Percentiles rank a stretch among this genome's conserved stretches.
Evolutionary conservation across 1,140 invertebrate species (phyloP).

Genomic region (Zaprionus capensis): DNA sequence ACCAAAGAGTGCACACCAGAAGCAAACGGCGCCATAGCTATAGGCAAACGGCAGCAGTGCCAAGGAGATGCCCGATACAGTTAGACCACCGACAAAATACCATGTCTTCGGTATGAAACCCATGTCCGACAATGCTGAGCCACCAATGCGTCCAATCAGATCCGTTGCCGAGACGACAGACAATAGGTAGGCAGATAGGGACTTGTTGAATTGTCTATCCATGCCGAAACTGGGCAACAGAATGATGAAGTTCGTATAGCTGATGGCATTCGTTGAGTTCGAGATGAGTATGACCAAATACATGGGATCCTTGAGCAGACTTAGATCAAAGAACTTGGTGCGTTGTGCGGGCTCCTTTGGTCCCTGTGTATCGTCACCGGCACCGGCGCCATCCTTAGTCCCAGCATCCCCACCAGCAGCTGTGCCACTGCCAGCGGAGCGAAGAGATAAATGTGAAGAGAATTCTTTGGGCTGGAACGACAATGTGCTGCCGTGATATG

Average conservation of each 20-base stretch:
- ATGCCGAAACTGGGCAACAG: constrained; percentile 90
- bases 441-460: constrained; percentile 90
- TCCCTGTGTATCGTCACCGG: constrained; percentile 48
- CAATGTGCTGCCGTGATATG: constrained; percentile 92
- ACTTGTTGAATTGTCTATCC: constrained; percentile 88
- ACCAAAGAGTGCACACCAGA: constrained; percentile 91
- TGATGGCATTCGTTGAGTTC: constrained; percentile 93
- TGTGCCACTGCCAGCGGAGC: constrained; percentile 85
- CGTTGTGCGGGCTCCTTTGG: constrained; percentile 58
- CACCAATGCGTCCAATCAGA: constrained; percentile 91
- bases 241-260: constrained; percentile 94
- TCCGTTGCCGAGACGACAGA: constrained; percentile 92
- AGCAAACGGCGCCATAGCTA: constrained; percentile 86
- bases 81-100: constrained; percentile 91
- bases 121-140: constrained; percentile 91
- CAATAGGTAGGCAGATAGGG: constrained; percentile 88
- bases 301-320: constrained; percentile 90
- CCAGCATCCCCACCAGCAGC: constrained; percentile 67
- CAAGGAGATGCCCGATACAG: constrained; percentile 90
- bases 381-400: constrained; percentile 27
- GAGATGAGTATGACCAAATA: constrained; percentile 93
- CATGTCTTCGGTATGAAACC: constrained; percentile 90
- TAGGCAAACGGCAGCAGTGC: constrained; percentile 88
- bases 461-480: constrained; percentile 91
- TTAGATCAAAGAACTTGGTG: constrained; percentile 90